Conservation (phyloP, 2,113 vertebrate species). For the Phasianus colchicus region DNA sequence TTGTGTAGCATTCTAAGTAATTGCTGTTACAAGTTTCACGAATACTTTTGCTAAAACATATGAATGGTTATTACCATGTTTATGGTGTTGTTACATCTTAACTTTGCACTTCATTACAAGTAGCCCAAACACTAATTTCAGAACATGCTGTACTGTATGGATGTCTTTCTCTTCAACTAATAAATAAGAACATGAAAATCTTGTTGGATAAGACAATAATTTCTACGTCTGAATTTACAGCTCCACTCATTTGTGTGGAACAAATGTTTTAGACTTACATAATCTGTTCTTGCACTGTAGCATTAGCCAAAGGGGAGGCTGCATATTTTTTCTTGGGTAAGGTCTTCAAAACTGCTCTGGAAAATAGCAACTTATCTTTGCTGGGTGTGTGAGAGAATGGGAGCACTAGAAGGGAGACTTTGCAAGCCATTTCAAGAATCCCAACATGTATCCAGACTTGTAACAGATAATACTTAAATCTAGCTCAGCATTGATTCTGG, state of each 20-base stretch:
- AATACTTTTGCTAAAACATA: not conserved
- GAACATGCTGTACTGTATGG: fast-evolving
- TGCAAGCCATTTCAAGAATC: not conserved
- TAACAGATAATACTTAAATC: not conserved
- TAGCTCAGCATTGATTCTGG: not conserved
- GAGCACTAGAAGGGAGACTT: not conserved
- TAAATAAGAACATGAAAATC: not conserved
- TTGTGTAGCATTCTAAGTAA: not conserved
- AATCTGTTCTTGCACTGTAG: not conserved
- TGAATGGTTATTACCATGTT: not conserved
- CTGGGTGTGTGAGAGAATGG: fast-evolving
- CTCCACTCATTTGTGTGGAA: not conserved
- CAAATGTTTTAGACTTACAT: not conserved
- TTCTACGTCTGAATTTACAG: not conserved
- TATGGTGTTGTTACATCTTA: not conserved
- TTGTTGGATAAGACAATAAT: not conserved
- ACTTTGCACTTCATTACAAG: not conserved
- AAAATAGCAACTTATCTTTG: not conserved
- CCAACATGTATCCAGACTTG: not conserved
- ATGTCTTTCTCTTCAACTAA: not conserved
- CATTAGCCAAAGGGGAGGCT: fast-evolving
- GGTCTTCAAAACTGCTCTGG: not conserved
- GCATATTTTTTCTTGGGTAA: not conserved
- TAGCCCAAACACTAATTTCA: not conserved
- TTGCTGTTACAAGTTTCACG: not conserved